Evolutionary conservation across 2,797 vertebrate species (phyloP).

Genomic region (Takifugu rubripes): DNA sequence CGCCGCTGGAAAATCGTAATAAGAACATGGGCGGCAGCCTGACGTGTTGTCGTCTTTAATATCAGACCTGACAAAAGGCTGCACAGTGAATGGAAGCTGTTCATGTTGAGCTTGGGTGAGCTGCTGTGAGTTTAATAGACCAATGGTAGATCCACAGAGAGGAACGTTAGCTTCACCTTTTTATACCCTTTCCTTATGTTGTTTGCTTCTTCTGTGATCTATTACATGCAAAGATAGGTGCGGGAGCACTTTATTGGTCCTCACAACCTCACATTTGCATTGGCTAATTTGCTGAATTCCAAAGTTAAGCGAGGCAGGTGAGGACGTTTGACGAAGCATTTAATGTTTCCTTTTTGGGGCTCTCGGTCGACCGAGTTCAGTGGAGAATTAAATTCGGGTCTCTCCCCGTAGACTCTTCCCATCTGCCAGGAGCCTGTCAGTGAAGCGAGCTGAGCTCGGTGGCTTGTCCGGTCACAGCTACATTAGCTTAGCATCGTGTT

Average conservation of each 20-base stretch:
- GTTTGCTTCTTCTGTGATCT: too few relatives aligned
- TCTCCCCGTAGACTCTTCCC: constrained; percentile 57
- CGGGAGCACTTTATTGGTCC: too few relatives aligned
- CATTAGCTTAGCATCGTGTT: too few relatives aligned
- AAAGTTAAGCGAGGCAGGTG: constrained; percentile 37
- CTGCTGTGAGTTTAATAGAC: too few relatives aligned
- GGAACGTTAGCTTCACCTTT: too few relatives aligned
- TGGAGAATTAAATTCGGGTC: constrained; percentile 49
- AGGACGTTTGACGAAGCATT: constrained; percentile 47
- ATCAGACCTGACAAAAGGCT: not conserved
- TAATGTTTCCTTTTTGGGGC: constrained; percentile 28
- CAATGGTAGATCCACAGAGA: too few relatives aligned
- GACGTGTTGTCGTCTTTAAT: constrained; percentile 19
- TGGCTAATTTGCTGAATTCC: not conserved
- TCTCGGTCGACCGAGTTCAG: constrained; percentile 55
- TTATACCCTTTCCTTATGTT: too few relatives aligned
- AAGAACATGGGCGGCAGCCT: constrained; percentile 7
- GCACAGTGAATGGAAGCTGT: too few relatives aligned
- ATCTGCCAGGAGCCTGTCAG: constrained; percentile 50
- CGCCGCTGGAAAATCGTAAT: constrained; percentile 5
- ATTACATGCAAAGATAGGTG: too few relatives aligned
- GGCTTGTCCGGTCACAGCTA: not conserved
- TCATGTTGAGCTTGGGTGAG: too few relatives aligned
- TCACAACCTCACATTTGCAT: too few relatives aligned
- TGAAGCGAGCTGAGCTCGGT: constrained; percentile 23